Conservation (phyloP, 2,888 invertebrate species). For the Trilocha varians region DNA sequence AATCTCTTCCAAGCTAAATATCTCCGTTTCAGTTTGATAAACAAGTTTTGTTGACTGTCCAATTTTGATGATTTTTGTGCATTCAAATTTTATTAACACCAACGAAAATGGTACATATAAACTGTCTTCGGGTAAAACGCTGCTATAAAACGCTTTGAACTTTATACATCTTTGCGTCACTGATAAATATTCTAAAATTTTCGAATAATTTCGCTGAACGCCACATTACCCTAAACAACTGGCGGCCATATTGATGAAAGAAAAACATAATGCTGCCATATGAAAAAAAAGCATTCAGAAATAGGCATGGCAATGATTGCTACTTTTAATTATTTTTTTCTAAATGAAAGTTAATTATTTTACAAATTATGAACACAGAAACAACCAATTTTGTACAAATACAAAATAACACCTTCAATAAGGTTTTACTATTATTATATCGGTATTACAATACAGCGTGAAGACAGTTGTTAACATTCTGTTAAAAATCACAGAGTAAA, state of each 20-base stretch:
- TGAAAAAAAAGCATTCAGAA: conserved; percentile 33
- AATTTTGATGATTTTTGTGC: conserved; percentile 60
- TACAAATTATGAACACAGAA: no score
- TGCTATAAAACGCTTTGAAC: conserved; percentile 67
- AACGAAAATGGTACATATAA: conserved; percentile 48
- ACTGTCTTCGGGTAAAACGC: conserved; percentile 60
- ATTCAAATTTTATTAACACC: conserved; percentile 61
- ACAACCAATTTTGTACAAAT: no score
- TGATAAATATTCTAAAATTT: conserved; percentile 64
- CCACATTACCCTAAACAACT: conserved; percentile 74
- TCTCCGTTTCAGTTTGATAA: conserved; percentile 65
- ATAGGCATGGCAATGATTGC: no score
- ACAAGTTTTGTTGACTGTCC: conserved; percentile 75
- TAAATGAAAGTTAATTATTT: no score
- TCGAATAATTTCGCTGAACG: conserved; percentile 70
- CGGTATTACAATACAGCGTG: no score
- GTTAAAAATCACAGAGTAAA: no score
- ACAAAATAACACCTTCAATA: not conserved
- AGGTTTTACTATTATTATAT: no score
- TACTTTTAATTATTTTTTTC: no score
- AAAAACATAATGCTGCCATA: conserved; percentile 51
- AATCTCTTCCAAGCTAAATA: conserved; percentile 52
- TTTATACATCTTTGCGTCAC: conserved; percentile 66
- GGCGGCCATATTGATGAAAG: conserved; percentile 71
- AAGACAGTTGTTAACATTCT: no score